phyloP scores from a whole-genome alignment of 2,797 vertebrate species.

The Alectoris magna region DNA sequence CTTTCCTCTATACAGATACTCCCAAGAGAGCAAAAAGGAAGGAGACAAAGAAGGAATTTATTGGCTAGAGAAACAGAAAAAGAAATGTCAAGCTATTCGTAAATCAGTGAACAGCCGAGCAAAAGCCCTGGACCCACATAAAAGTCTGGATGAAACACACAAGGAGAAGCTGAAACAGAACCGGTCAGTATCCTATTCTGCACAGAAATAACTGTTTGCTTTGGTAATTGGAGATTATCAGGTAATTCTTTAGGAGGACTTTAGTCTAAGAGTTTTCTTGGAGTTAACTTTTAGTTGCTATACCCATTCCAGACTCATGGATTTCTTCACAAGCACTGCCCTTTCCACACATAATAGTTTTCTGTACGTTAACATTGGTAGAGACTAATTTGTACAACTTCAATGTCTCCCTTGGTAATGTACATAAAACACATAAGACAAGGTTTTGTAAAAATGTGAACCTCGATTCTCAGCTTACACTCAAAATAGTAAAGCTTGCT shows the following conservation, averaged over 20 bases:
- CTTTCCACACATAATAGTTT: neutral
- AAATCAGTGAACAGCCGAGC: conserved; percentile 86
- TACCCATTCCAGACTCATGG: neutral
- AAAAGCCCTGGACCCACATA: conserved; percentile 91
- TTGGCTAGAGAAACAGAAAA: conserved; percentile 86
- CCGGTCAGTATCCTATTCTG: conserved; percentile 79
- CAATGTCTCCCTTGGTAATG: neutral
- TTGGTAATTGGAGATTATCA: neutral
- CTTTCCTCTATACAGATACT: conserved; percentile 77
- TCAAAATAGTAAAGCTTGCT: neutral
- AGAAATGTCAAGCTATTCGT: conserved; percentile 84
- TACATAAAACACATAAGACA: neutral
- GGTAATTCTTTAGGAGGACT: neutral
- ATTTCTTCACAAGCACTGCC: neutral
- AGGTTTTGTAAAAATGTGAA: neutral
- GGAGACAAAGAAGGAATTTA: conserved; percentile 80
- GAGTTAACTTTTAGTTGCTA: neutral
- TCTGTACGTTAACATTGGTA: neutral
- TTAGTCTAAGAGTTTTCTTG: neutral
- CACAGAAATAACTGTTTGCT: neutral
- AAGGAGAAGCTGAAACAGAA: conserved; percentile 86
- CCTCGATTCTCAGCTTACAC: neutral
- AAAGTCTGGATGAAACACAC: conserved; percentile 87
- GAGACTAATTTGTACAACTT: neutral
- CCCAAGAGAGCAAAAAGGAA: conserved; percentile 84